phyloP scores from a whole-genome alignment of 2,888 invertebrate species.

The Andricus curvator region DNA sequence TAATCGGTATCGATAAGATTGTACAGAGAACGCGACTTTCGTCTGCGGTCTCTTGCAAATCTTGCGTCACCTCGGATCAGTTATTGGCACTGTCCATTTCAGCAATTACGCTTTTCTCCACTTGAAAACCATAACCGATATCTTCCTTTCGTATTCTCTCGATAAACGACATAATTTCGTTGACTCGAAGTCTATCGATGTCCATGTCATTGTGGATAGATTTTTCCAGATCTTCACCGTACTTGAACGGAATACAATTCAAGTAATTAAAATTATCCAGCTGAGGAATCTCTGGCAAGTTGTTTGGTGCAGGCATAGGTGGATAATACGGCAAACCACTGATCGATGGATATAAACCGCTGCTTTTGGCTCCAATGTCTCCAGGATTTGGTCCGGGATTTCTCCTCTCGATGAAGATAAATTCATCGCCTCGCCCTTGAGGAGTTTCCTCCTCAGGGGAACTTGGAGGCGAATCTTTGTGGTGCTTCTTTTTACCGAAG shows the following conservation, averaged over 20 bases:
- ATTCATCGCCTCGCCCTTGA: constrained; percentile 61
- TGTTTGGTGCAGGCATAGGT: constrained; percentile 41
- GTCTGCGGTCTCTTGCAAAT: not conserved
- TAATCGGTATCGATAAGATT: constrained; percentile 1
- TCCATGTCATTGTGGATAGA: constrained; percentile 79
- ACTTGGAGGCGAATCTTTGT: constrained; percentile 69
- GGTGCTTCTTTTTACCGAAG: constrained; percentile 73
- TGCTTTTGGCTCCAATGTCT: constrained; percentile 45
- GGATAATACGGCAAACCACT: constrained; percentile 57
- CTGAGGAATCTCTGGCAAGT: constrained; percentile 53
- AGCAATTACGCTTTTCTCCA: constrained; percentile 81
- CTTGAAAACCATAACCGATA: constrained; percentile 80
- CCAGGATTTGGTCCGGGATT: constrained; percentile 42
- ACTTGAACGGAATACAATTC: constrained; percentile 81
- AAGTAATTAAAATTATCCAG: constrained; percentile 75
- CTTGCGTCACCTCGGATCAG: not conserved
- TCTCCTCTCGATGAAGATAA: constrained; percentile 65
- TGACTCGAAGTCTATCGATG: constrained; percentile 77
- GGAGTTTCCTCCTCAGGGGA: constrained; percentile 60
- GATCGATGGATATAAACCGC: constrained; percentile 66
- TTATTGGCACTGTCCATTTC: constrained; percentile 74
- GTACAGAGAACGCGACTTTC: constrained; percentile 10
- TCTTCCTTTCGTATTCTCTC: constrained; percentile 78
- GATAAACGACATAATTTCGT: constrained; percentile 80
- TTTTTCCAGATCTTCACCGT: constrained; percentile 79